phyloP scores from a whole-genome alignment of 2,888 invertebrate species.

The Lottia scabra region DNA sequence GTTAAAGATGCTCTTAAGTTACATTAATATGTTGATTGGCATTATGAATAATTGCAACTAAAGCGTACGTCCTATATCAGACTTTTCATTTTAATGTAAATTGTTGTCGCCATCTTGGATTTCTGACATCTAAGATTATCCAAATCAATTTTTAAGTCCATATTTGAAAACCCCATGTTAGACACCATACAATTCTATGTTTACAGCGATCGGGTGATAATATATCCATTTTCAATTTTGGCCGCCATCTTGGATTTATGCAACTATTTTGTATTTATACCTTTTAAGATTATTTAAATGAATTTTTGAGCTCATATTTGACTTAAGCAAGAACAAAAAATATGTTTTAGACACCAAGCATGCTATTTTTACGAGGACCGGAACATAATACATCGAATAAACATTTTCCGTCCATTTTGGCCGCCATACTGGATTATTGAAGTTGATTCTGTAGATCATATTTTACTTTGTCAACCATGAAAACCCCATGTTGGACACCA shows the following conservation, averaged over 20 bases:
- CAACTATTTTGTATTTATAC: not conserved
- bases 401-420: not conserved
- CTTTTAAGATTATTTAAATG: not conserved
- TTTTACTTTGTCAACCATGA: too few species aligned
- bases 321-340: not conserved
- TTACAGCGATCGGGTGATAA: not conserved
- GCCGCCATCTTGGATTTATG: not conserved
- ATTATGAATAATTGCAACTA: too few species aligned
- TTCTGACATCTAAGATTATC: too few species aligned
- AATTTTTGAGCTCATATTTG: not conserved
- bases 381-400: not conserved
- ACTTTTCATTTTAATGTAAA: not conserved
- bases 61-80: too few species aligned
- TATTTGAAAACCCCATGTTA: not conserved
- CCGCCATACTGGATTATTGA: not conserved
- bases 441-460: too few species aligned
- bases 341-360: not conserved
- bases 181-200: not conserved
- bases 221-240: not conserved
- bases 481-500: too few species aligned
- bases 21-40: not conserved
- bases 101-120: not conserved
- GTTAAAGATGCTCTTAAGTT: not conserved
- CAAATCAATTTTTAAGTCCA: not conserved
- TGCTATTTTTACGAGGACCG: not conserved